Conservation (phyloP, 1,140 invertebrate species). For the Meloidogyne hapla region DNA sequence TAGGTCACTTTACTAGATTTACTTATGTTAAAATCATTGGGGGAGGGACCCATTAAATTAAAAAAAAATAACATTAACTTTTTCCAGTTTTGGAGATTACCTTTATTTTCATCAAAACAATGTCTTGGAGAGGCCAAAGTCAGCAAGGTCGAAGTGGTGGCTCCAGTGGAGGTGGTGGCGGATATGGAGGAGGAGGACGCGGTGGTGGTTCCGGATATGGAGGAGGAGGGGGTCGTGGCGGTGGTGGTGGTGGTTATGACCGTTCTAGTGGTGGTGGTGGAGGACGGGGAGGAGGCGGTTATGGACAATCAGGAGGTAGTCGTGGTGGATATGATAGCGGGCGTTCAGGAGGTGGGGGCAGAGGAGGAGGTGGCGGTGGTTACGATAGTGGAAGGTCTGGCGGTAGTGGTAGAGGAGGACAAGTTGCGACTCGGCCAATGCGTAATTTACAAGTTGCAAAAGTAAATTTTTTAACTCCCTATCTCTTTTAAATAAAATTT, state of each 20-base stretch:
- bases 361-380: neutral
- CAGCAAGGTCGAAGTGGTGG: slow-evolving; percentile 11
- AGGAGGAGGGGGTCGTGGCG: neutral
- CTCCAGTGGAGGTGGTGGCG: neutral
- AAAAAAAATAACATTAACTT: too few relatives aligned
- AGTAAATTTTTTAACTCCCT: neutral
- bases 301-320: neutral
- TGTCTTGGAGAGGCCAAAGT: too few relatives aligned
- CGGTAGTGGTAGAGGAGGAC: neutral
- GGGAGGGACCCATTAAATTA: too few relatives aligned
- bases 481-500: neutral
- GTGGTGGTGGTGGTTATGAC: neutral
- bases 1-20: too few relatives aligned
- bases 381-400: neutral
- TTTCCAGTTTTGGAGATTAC: too few relatives aligned
- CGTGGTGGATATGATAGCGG: neutral
- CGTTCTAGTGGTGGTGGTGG: slow-evolving; percentile 9
- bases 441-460: neutral
- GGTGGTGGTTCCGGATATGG: neutral
- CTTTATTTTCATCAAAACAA: too few relatives aligned
- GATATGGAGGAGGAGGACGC: neutral
- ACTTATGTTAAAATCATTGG: too few relatives aligned
- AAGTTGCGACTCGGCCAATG: neutral
- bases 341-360: neutral
- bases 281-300: neutral